These are phyloP conservation scores for Chrysodeixis includens DNA, from an alignment of 2,888 invertebrate species.

Conservation along the genomic window DNA sequence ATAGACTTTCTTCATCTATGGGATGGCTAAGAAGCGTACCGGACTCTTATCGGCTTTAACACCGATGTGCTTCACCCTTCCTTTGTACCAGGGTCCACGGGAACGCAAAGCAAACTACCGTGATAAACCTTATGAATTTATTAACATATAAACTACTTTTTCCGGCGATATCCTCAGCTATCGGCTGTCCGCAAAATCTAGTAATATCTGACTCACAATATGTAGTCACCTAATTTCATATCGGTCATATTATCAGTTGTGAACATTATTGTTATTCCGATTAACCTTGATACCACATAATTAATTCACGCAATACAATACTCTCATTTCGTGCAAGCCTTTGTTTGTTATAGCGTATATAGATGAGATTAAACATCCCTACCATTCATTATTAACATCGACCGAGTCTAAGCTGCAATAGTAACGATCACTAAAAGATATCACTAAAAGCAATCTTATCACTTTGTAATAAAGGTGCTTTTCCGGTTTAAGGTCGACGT, in stretches of 20 bases:
- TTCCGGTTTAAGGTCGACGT: no score
- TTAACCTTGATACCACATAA: slow-evolving; percentile 34
- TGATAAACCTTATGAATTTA: no score
- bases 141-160: no score
- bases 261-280: slow-evolving; percentile 13
- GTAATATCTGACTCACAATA: neutral
- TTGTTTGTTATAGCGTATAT: neutral
- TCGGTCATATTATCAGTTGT: slow-evolving; percentile 29
- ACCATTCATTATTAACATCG: neutral
- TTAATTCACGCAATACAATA: slow-evolving; percentile 9
- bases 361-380: neutral
- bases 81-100: no score
- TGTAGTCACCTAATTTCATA: slow-evolving; percentile 29
- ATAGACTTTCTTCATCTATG: no score
- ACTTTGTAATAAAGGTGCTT: no score
- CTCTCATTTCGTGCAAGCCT: slow-evolving; percentile 21
- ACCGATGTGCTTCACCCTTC: no score
- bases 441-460: no score
- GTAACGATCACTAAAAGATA: neutral
- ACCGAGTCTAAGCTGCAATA: neutral
- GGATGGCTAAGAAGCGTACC: no score
- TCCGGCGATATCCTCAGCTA: no score
- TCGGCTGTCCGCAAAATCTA: neutral
- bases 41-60: no score
- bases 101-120: no score